Base-by-base conservation (phyloP, 2,888 invertebrate genomes). In the Uropetala carovei region DNA sequence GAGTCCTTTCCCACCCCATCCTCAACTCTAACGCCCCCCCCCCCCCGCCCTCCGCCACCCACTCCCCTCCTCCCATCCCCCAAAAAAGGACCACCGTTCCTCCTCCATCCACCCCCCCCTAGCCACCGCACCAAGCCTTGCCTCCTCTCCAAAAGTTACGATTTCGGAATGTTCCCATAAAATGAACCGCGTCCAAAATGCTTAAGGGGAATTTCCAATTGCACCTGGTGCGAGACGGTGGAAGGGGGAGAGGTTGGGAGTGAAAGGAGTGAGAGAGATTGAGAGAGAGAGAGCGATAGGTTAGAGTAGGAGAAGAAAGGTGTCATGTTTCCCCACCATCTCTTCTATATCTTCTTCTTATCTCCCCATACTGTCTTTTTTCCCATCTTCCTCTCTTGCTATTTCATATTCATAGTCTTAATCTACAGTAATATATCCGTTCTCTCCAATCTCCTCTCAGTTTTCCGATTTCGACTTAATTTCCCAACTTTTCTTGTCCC, bases 81-180 rank as follows among this genome's bases (percentile, higher is more conserved):
- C n/a, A n/a, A n/a, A n/a, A n/a, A n/a, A n/a, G n/a, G 43, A 5
- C 43, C 43, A 43, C 43, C 43, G 43, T 5, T 43, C 43, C 43
- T 43, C 43, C 43, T 43, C 5, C n/a, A n/a, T n/a, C n/a, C n/a
- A n/a, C n/a, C n/a, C n/a, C n/a, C n/a, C n/a, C n/a, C n/a, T n/a
- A n/a, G n/a, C n/a, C n/a, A n/a, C 43, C 43, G 5, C 43, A 43
- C 43, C 43, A 43, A 1, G 43, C 75, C 75, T 22, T 68, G 11
- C n/a, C 22, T 22, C 68, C 75, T 75, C 75, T 22, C 22, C 22
- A 75, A 75, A 75, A 75, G 75, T 75, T 75, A 75, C 22, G 75
- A 75, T 75, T 75, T 75, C 75, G 75, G 75, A 27, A 75, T 75
- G 75, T 75, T 75, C 22, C 27, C 75, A 75, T 75, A 75, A 75